Conservation (phyloP, 2,888 invertebrate species). For the Lycaena phlaeas region DNA sequence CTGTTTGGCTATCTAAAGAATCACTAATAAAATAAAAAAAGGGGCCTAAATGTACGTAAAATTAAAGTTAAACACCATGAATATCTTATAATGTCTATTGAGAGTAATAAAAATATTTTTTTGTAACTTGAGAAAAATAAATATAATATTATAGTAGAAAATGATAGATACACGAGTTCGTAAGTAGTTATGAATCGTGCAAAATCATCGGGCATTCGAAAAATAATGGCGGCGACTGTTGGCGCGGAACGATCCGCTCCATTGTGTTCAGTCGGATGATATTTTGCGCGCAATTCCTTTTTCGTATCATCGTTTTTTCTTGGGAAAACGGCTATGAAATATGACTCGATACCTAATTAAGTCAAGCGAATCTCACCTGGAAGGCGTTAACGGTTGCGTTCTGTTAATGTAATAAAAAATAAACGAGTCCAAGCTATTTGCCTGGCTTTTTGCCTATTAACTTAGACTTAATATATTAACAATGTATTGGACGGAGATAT, state of each 20-base stretch:
- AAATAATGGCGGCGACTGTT: constrained; percentile 43
- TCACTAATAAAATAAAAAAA: no score
- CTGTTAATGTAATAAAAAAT: constrained; percentile 15
- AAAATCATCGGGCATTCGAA: constrained; percentile 21
- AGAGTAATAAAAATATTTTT: no score
- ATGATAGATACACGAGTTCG: not conserved
- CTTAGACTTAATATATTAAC: no score
- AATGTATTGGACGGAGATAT: no score
- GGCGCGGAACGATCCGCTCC: constrained; percentile 54
- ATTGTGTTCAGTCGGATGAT: constrained; percentile 38
- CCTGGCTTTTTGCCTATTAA: no score
- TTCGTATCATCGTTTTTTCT: constrained; percentile 25
- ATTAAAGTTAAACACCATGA: no score
- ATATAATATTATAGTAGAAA: constrained; percentile 1
- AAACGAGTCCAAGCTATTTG: constrained; percentile 2
- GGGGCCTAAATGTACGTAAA: no score
- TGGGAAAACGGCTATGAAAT: constrained; percentile 22
- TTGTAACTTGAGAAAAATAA: not conserved
- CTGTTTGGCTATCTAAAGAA: no score
- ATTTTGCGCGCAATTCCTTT: constrained; percentile 28
- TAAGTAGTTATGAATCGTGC: constrained; percentile 16
- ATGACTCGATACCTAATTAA: constrained; percentile 24
- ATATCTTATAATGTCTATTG: no score
- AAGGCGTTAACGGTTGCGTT: constrained; percentile 20
- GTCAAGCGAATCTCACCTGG: constrained; percentile 23